These are phyloP conservation scores for Trogon surrucura DNA, from an alignment of 2,113 vertebrate genomes.

Conservation along the genomic window DNA sequence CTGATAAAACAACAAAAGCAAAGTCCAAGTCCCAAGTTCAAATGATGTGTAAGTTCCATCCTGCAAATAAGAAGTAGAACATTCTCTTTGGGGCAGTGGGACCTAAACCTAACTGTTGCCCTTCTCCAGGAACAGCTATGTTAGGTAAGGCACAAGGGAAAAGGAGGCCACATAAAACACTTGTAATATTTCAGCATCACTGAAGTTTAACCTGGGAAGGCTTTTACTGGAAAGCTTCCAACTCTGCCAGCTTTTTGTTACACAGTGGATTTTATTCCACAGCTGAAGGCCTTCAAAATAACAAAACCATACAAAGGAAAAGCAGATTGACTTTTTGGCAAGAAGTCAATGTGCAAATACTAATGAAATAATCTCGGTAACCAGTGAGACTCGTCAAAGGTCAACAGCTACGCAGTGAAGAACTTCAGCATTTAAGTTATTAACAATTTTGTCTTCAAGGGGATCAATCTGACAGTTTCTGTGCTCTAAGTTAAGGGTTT, in stretches of 20 bases:
- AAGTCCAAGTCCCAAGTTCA: background rate
- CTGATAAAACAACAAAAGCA: background rate
- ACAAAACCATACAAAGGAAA: constrained; percentile 44
- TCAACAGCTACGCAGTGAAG: background rate
- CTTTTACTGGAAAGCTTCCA: background rate
- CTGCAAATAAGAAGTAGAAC: background rate
- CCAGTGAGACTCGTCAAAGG: constrained; percentile 13
- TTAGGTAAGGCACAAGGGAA: background rate
- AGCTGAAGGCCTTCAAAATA: constrained; percentile 45
- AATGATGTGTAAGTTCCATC: background rate
- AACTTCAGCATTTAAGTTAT: constrained; percentile 19
- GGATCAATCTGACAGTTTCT: background rate
- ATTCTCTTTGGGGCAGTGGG: background rate
- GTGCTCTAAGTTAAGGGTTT: background rate
- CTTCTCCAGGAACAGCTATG: background rate
- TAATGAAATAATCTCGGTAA: constrained; percentile 52
- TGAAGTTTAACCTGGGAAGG: constrained; percentile 8
- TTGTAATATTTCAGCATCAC: background rate
- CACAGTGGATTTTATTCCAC: background rate
- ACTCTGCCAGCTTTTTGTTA: constrained; percentile 5
- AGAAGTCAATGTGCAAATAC: constrained; percentile 37
- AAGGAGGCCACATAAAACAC: constrained; percentile 4
- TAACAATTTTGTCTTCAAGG: constrained; percentile 26
- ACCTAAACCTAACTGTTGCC: background rate
- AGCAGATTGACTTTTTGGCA: constrained; percentile 61